Conservation (phyloP, 64 coral and sea anemone genomes). For the Montipora sp. region DNA sequence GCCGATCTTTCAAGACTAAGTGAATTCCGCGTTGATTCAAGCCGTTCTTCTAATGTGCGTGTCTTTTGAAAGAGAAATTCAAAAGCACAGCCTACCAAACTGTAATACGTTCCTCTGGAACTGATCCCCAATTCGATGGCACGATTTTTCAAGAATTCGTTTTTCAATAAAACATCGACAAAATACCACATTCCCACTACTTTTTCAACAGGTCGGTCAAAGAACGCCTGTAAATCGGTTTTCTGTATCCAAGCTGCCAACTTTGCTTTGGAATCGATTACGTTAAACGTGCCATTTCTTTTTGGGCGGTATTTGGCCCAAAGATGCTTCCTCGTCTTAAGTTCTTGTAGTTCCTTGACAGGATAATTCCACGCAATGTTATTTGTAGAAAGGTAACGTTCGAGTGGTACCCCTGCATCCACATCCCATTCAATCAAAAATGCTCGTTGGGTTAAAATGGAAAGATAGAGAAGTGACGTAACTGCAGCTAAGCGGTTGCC, state of each 20-base stretch:
- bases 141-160: conserved; percentile 5
- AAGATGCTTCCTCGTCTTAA: conserved; percentile 25
- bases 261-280: not conserved
- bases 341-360: not conserved
- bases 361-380: conserved; percentile 44
- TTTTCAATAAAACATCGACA: conserved; percentile 11
- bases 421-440: conserved; percentile 66
- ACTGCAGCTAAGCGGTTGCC: conserved; percentile 47
- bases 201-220: conserved; percentile 40
- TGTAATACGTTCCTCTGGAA: not conserved
- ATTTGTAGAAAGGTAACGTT: conserved; percentile 23
- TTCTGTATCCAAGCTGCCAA: not conserved
- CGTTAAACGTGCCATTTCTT: not conserved
- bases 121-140: not conserved
- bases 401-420: not conserved
- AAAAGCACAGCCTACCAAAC: conserved; percentile 48
- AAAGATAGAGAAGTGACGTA: conserved; percentile 35
- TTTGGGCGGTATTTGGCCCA: conserved; percentile 6
- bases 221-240: conserved; percentile 1
- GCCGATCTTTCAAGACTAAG: not conserved
- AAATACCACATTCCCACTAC: conserved; percentile 40
- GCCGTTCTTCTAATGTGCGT: not conserved
- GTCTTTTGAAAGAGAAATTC: conserved; percentile 57
- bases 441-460: conserved; percentile 54
- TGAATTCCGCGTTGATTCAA: not conserved